Percentiles rank a stretch among this genome's conserved stretches.
These are phyloP conservation scores for Hippocampus kuda DNA, from an alignment of 2,797 vertebrate species.

Conservation along the genomic window DNA sequence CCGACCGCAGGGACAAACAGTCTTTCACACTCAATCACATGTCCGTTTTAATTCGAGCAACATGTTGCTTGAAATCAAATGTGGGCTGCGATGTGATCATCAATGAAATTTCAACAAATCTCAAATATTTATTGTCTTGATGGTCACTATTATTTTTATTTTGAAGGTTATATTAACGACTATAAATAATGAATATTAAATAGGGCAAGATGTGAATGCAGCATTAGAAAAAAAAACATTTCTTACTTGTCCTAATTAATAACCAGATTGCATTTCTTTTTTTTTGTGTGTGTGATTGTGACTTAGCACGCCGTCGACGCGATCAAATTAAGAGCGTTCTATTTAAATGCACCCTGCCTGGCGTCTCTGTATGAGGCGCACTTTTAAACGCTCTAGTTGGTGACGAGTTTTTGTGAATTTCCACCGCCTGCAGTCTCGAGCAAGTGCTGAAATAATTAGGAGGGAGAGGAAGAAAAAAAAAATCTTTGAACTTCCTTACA, in stretches of 20 bases:
- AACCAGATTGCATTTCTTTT: neutral
- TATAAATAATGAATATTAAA: neutral
- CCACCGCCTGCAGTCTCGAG: slow-evolving; percentile 54
- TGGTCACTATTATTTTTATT: neutral
- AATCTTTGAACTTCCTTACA: slow-evolving; percentile 76
- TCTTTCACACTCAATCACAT: too few relatives aligned
- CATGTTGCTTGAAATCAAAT: too few relatives aligned
- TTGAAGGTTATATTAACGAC: neutral
- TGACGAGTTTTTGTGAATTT: slow-evolving; percentile 47
- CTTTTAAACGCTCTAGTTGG: slow-evolving; percentile 43
- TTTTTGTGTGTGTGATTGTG: too few relatives aligned
- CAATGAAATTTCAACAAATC: too few relatives aligned
- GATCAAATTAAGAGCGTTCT: slow-evolving; percentile 15
- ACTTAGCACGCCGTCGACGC: neutral
- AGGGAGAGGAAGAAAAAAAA: slow-evolving; percentile 31
- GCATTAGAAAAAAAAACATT: neutral
- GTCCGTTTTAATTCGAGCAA: too few relatives aligned
- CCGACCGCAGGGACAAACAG: too few relatives aligned
- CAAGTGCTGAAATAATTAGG: slow-evolving; percentile 76
- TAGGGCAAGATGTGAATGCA: neutral
- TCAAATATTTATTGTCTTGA: too few relatives aligned
- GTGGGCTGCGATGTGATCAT: too few relatives aligned
- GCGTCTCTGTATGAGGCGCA: slow-evolving; percentile 20
- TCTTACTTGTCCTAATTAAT: neutral
- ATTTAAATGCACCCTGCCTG: slow-evolving; percentile 13